Conservation (phyloP, 2,888 invertebrate genomes). For the Augiades crinisus region DNA sequence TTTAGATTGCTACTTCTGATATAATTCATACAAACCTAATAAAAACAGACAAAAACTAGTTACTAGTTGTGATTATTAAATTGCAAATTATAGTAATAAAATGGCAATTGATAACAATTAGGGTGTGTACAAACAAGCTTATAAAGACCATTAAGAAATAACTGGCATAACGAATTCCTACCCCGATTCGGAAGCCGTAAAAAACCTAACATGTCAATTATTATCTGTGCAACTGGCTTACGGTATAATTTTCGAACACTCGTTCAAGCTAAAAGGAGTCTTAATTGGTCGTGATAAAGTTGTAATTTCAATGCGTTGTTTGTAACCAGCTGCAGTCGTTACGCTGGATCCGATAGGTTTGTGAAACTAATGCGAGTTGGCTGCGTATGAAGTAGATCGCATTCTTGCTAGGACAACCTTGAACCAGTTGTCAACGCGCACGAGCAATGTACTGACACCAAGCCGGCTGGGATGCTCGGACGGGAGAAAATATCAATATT, state of each 20-base stretch:
- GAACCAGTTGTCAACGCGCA: slow-evolving; percentile 16
- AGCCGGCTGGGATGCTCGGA: background rate
- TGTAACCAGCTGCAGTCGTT: slow-evolving; percentile 3
- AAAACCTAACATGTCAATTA: slow-evolving; percentile 25
- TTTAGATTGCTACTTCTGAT: background rate
- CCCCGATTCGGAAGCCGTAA: slow-evolving; percentile 18
- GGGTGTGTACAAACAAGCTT: slow-evolving; percentile 12
- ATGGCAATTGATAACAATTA: slow-evolving; percentile 13
- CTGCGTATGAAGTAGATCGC: slow-evolving; percentile 18
- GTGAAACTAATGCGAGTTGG: slow-evolving; percentile 10
- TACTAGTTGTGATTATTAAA: background rate
- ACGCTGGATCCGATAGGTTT: slow-evolving; percentile 9
- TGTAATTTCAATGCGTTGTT: background rate
- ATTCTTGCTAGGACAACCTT: slow-evolving; percentile 21
- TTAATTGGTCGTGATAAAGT: background rate
- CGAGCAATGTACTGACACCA: slow-evolving; percentile 8
- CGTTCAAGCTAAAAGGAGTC: background rate
- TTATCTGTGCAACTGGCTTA: slow-evolving; percentile 23
- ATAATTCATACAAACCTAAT: background rate
- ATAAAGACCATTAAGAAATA: slow-evolving; percentile 1
- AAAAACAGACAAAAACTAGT: background rate
- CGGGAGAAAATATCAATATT: background rate
- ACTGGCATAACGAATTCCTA: slow-evolving; percentile 16
- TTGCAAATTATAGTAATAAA: background rate
- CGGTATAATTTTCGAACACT: background rate